These are phyloP conservation scores for Dipodomys merriami DNA, from an alignment of 2,113 vertebrate species.

Conservation along the genomic window DNA sequence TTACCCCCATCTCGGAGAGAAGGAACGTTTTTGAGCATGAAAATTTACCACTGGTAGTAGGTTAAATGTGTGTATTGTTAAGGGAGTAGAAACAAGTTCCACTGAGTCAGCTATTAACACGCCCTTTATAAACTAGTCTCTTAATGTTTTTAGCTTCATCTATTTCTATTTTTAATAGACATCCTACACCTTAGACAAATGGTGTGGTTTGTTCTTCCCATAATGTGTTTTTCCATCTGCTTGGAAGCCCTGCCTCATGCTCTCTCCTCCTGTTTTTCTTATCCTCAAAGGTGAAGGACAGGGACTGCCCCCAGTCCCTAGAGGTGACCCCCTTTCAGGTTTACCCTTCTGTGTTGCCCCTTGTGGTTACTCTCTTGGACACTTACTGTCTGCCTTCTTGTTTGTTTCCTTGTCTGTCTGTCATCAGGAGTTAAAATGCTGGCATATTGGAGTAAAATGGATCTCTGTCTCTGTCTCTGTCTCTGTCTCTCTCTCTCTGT, in stretches of 20 bases:
- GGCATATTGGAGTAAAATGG: not conserved
- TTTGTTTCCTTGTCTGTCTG: not conserved
- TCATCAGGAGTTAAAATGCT: not conserved
- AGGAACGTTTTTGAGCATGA: not conserved
- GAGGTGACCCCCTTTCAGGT: too few species aligned
- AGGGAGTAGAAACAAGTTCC: slow-evolving; percentile 13
- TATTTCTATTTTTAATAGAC: slow-evolving; percentile 47
- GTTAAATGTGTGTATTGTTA: not conserved
- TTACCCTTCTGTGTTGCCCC: too few species aligned
- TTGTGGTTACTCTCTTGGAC: not conserved
- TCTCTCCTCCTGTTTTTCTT: not conserved
- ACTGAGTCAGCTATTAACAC: not conserved
- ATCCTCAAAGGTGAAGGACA: not conserved
- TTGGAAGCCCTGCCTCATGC: not conserved
- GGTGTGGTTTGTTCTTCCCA: not conserved
- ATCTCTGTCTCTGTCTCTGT: not conserved
- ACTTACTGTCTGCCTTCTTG: not conserved
- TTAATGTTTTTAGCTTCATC: slow-evolving; percentile 23
- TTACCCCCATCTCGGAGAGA: not conserved
- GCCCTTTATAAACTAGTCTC: not conserved
- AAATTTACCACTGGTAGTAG: not conserved
- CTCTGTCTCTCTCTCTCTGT: not conserved
- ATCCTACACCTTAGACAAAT: not conserved
- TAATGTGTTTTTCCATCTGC: not conserved
- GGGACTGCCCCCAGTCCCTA: not conserved